phyloP scores from a whole-genome alignment of 2,797 vertebrate species.

The Sebastes taczanowskii region DNA sequence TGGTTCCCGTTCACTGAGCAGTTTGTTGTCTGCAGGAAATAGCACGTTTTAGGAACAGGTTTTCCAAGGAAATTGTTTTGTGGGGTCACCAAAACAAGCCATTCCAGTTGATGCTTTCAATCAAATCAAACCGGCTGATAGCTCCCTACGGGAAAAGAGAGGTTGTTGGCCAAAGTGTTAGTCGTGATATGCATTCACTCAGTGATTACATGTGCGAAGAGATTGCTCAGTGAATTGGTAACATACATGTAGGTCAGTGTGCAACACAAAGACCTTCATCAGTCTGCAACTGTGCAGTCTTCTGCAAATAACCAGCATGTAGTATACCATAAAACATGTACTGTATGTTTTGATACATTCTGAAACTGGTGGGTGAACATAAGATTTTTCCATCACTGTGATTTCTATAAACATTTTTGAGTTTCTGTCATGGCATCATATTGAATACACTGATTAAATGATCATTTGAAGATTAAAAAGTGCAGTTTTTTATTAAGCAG shows the following conservation, averaged over 20 bases:
- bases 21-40: background rate
- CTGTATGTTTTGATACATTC: background rate
- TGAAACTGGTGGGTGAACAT: background rate
- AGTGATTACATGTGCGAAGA: background rate
- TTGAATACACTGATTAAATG: background rate
- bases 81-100: constrained; percentile 1
- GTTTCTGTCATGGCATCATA: background rate
- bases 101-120: constrained; percentile 15
- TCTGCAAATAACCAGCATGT: background rate
- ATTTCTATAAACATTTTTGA: background rate
- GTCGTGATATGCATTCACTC: background rate
- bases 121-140: constrained; percentile 15
- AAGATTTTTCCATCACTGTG: background rate
- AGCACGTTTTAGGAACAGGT: background rate
- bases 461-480: background rate
- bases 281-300: background rate
- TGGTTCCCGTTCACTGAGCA: background rate
- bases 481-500: background rate
- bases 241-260: background rate
- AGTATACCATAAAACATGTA: background rate
- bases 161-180: constrained; percentile 2
- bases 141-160: background rate
- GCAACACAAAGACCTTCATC: background rate
- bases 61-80: background rate
- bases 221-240: background rate